Conservation (phyloP, 2,113 vertebrate species). For the Stegastes partitus region DNA sequence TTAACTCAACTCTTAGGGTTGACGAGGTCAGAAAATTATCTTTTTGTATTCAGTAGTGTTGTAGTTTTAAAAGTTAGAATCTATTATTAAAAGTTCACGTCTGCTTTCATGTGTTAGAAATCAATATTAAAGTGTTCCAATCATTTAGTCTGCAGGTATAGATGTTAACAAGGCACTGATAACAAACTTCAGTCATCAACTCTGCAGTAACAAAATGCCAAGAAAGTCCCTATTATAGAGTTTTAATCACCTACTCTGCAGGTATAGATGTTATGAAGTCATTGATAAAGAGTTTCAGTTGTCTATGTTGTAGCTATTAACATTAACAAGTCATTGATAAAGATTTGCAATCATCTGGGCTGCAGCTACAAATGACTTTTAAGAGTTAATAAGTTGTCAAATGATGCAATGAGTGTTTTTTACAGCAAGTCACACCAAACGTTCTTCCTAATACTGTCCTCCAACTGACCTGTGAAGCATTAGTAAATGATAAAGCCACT, state of each 20-base stretch:
- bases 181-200: too few relatives aligned
- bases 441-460: neutral
- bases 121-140: neutral
- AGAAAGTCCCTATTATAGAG: neutral
- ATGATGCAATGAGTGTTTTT: neutral
- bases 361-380: neutral
- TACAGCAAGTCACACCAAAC: neutral
- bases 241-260: neutral
- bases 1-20: too few relatives aligned
- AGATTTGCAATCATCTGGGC: neutral
- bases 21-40: too few relatives aligned
- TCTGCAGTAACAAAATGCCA: too few relatives aligned
- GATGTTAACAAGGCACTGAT: neutral
- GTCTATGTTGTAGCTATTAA: neutral
- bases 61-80: too few relatives aligned
- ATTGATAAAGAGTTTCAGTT: constrained; percentile 2
- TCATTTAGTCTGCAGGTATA: neutral
- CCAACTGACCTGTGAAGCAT: neutral
- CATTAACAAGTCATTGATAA: neutral
- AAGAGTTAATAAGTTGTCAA: neutral
- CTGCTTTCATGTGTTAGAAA: neutral
- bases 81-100: neutral
- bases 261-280: neutral
- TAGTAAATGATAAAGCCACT: neutral
- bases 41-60: too few relatives aligned